A percentile compares a stretch with the other conserved stretches of the same genome.
Evolutionary conservation across 2,797 vertebrate genomes (phyloP).

Genomic region (Falco columbarius): DNA sequence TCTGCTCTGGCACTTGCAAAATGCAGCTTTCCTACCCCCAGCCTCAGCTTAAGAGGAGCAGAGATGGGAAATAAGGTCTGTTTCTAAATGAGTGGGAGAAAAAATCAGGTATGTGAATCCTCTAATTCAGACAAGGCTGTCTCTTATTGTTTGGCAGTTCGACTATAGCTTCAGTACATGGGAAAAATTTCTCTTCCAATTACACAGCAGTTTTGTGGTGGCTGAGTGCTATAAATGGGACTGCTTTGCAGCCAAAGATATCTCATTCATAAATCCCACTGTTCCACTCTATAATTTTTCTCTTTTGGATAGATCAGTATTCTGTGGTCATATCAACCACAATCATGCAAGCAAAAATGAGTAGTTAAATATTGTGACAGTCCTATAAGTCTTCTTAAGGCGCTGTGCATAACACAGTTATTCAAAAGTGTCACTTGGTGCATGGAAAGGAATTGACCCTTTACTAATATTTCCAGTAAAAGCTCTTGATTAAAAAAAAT

Average conservation of each 20-base stretch:
- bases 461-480: constrained; percentile 47
- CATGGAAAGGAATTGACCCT: constrained; percentile 52
- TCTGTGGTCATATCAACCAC: constrained; percentile 81
- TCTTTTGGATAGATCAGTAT: constrained; percentile 84
- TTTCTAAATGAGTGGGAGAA: constrained; percentile 54
- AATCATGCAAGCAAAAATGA: constrained; percentile 84
- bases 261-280: constrained; percentile 81
- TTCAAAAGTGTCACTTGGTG: constrained; percentile 62
- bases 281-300: constrained; percentile 79
- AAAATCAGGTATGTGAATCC: constrained; percentile 63
- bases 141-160: constrained; percentile 63
- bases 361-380: constrained; percentile 75
- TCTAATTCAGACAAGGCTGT: constrained; percentile 43
- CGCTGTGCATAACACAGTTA: constrained; percentile 39
- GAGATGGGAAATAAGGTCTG: constrained; percentile 48
- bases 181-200: constrained; percentile 79
- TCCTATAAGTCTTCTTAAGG: constrained; percentile 64
- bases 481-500: constrained; percentile 49
- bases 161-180: constrained; percentile 69
- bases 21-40: background rate
- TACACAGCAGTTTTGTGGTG: constrained; percentile 81
- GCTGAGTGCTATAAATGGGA: constrained; percentile 79
- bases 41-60: constrained; percentile 53
- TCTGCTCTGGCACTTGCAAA: background rate
- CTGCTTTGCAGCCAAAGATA: constrained; percentile 76